Conservation (phyloP, 2,797 vertebrate species). For the Rachycentron canadum region DNA sequence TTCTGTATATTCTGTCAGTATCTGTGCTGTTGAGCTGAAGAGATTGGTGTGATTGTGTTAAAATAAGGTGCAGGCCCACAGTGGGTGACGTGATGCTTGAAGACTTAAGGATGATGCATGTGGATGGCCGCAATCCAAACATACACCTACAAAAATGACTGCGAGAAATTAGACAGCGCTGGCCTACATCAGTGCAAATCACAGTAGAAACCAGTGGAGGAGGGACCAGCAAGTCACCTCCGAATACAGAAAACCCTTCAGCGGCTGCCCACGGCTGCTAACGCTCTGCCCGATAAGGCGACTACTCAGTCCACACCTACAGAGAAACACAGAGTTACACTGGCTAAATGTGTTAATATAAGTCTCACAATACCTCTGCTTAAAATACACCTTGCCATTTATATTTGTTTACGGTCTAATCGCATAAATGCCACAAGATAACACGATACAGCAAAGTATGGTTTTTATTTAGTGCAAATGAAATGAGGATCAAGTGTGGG, state of each 20-base stretch:
- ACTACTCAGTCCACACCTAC: slow-evolving; percentile 57
- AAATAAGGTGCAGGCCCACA: slow-evolving; percentile 26
- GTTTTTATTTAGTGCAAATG: background rate
- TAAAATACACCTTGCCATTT: background rate
- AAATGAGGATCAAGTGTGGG: background rate
- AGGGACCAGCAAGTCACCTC: slow-evolving; percentile 72
- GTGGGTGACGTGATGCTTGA: slow-evolving; percentile 57
- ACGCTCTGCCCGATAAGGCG: slow-evolving; percentile 39
- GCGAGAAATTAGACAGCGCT: slow-evolving; percentile 65
- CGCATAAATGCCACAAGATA: background rate
- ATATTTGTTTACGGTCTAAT: background rate
- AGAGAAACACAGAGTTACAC: slow-evolving; percentile 54
- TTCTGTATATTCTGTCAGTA: background rate
- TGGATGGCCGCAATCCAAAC: slow-evolving; percentile 66
- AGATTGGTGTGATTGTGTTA: slow-evolving; percentile 16
- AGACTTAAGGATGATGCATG: slow-evolving; percentile 63
- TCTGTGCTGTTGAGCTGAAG: slow-evolving; percentile 27
- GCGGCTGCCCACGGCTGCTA: slow-evolving; percentile 70
- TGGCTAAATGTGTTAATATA: slow-evolving; percentile 24
- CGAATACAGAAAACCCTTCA: slow-evolving; percentile 66
- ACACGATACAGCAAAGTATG: background rate
- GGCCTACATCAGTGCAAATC: slow-evolving; percentile 66
- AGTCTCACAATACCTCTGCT: background rate
- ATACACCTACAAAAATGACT: slow-evolving; percentile 68
- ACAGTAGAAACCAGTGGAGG: slow-evolving; percentile 75